Evolutionary conservation across 1,140 invertebrate species (phyloP).

Genomic region (Psix sp.): DNA sequence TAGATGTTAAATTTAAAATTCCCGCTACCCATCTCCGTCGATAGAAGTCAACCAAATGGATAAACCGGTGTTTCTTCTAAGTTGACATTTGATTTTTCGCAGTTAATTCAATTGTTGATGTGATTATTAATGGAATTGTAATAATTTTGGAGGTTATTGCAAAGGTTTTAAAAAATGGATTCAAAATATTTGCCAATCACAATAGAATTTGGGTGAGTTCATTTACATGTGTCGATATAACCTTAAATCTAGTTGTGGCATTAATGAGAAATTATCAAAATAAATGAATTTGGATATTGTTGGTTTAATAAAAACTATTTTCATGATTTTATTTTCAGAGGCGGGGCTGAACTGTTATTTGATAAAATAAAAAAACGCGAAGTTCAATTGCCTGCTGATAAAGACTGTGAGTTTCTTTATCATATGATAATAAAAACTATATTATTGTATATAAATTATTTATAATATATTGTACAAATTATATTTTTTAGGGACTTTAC

Average conservation of each 20-base stretch:
- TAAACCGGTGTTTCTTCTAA: too few species aligned
- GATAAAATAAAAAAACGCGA: constrained; percentile 87
- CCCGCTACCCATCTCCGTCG: too few species aligned
- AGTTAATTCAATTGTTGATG: too few species aligned
- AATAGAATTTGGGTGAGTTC: constrained; percentile 35
- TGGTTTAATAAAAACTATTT: background rate
- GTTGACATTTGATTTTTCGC: too few species aligned
- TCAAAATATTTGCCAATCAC: constrained; percentile 12
- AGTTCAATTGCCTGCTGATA: constrained; percentile 79
- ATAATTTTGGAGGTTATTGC: too few species aligned
- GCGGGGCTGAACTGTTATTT: constrained; percentile 92
- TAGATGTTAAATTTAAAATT: too few species aligned
- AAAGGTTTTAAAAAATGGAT: too few species aligned
- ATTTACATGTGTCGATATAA: constrained; percentile 16
- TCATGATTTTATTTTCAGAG: constrained; percentile 78
- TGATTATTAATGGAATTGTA: too few species aligned
- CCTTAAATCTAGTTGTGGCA: background rate
- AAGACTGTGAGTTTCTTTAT: constrained; percentile 74
- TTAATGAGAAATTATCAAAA: background rate
- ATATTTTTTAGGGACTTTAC: constrained; percentile 83
- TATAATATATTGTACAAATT: constrained; percentile 4
- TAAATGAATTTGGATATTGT: constrained; percentile 1
- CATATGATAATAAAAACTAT: constrained; percentile 6
- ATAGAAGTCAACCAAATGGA: too few species aligned
- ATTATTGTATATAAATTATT: too few species aligned